Evolutionary conservation across 2,888 invertebrate genomes (phyloP).

Genomic region (Crematogaster levior): DNA sequence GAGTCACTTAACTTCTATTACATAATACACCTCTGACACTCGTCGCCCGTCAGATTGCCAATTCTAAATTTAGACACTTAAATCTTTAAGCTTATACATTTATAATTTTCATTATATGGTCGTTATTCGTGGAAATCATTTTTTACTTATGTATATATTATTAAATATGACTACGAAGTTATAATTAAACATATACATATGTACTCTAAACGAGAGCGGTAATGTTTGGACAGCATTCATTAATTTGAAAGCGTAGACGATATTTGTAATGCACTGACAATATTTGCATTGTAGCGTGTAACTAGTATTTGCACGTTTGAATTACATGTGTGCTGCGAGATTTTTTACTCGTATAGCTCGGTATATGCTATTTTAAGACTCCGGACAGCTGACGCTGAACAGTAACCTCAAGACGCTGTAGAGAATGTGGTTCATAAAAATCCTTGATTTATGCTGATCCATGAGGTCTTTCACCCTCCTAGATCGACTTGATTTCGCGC

Average conservation of each 20-base stretch:
- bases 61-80: background rate
- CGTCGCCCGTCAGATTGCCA: background rate
- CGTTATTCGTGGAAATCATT: background rate
- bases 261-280: constrained; percentile 20
- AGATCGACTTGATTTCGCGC: background rate
- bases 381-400: constrained; percentile 10
- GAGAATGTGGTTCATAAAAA: constrained; percentile 19
- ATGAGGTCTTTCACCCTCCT: background rate
- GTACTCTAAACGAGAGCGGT: background rate
- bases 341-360: background rate
- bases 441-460: constrained; percentile 3
- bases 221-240: constrained; percentile 21
- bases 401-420: background rate
- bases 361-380: background rate
- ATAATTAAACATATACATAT: constrained; percentile 11
- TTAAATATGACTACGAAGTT: background rate
- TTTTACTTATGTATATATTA: background rate
- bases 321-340: background rate
- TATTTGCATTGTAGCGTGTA: constrained; percentile 11
- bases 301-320: constrained; percentile 23
- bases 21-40: background rate
- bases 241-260: constrained; percentile 26
- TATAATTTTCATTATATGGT: background rate
- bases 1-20: constrained; percentile 19
- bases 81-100: background rate